Conservation (phyloP, 2,797 vertebrate species). For the Tapera naevia region DNA sequence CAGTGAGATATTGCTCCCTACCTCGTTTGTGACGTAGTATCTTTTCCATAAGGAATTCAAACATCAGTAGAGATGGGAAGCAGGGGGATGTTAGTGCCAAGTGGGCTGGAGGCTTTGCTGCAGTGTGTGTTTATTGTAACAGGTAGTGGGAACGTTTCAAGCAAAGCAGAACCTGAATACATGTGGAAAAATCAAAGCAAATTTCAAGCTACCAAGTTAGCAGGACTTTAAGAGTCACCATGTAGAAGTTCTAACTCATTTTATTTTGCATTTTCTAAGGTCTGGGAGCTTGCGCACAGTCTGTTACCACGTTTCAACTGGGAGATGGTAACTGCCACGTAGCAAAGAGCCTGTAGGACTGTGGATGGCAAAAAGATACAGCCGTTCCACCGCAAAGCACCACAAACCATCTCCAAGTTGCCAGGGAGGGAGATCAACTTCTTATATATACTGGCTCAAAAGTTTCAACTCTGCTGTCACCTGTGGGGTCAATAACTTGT, state of each 20-base stretch:
- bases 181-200: background rate
- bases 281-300: background rate
- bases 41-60: background rate
- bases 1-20: background rate
- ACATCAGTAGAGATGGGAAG: background rate
- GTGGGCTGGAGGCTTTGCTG: background rate
- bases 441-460: background rate
- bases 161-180: background rate
- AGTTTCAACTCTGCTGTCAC: background rate
- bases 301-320: background rate
- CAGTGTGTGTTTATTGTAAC: background rate
- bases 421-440: background rate
- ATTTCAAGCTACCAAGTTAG: background rate
- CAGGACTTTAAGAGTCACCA: background rate
- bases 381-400: background rate
- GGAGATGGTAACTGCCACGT: background rate
- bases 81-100: background rate
- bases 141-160: background rate
- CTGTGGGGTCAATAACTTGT: background rate
- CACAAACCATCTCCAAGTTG: background rate
- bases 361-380: background rate
- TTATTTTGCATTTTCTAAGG: background rate
- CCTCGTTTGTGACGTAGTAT: background rate
- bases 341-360: background rate
- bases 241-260: background rate